phyloP scores from a whole-genome alignment of 2,113 vertebrate genomes.

The Onychorhynchus coronatus region DNA sequence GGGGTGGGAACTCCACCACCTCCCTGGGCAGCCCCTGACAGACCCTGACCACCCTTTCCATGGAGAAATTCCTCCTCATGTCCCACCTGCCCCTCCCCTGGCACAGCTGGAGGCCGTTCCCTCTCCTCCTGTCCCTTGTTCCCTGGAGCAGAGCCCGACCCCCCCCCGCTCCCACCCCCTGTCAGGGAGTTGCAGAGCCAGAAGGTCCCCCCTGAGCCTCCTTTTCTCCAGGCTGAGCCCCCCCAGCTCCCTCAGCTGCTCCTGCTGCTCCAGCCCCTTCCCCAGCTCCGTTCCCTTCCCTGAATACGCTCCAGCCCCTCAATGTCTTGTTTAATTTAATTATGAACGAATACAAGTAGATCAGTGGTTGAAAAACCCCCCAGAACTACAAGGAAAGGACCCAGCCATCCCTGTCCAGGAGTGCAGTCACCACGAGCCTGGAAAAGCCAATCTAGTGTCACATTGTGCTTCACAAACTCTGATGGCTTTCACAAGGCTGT shows the following conservation, averaged over 20 bases:
- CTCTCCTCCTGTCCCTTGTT: background rate
- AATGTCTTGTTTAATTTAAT: background rate
- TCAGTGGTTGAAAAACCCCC: background rate
- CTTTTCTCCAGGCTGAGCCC: background rate
- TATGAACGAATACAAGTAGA: background rate
- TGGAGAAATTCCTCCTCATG: accelerated
- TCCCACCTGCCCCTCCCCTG: background rate
- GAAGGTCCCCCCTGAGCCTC: background rate
- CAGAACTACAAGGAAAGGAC: background rate
- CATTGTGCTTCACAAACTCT: background rate
- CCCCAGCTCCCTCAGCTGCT: background rate
- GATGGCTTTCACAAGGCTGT: background rate
- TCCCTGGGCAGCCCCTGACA: background rate
- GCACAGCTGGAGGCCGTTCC: background rate
- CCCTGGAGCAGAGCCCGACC: background rate
- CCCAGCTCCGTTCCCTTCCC: background rate
- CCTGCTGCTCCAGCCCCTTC: background rate
- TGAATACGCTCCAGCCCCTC: background rate
- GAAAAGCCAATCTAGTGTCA: background rate
- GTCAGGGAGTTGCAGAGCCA: background rate
- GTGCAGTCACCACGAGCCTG: accelerated
- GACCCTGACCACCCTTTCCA: accelerated
- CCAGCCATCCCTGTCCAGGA: background rate
- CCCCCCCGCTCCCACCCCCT: background rate
- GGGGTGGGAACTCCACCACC: background rate